These are phyloP conservation scores for Spea bombifrons DNA, from an alignment of 2,113 vertebrate genomes.

Conservation along the genomic window DNA sequence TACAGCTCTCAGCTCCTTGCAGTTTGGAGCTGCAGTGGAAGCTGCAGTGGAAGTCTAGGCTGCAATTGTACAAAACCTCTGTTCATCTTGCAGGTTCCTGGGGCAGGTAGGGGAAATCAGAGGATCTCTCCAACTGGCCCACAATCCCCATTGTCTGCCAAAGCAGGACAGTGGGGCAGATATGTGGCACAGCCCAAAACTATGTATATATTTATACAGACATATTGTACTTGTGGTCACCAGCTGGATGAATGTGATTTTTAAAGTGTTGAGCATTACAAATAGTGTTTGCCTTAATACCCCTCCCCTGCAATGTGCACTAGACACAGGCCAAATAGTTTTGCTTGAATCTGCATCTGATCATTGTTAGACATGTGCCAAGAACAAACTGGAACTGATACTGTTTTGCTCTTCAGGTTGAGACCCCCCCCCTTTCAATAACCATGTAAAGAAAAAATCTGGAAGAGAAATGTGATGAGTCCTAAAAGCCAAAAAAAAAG, in stretches of 20 bases:
- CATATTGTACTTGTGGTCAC: too few relatives aligned
- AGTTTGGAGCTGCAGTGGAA: too few relatives aligned
- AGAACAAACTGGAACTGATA: constrained; percentile 2
- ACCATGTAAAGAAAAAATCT: constrained; percentile 17
- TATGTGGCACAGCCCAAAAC: too few relatives aligned
- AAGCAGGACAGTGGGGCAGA: too few relatives aligned
- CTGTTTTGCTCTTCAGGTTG: constrained; percentile 7
- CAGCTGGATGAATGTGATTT: not conserved
- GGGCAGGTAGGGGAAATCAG: too few relatives aligned
- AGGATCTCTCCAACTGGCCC: too few relatives aligned
- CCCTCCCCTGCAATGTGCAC: not conserved
- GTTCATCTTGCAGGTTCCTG: too few relatives aligned
- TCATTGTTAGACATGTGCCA: not conserved
- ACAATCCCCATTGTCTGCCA: too few relatives aligned
- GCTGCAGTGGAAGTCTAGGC: too few relatives aligned
- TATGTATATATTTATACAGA: too few relatives aligned
- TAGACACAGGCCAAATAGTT: not conserved
- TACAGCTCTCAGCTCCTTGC: too few relatives aligned
- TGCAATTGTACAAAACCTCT: too few relatives aligned
- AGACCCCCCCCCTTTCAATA: not conserved
- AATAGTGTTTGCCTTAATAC: not conserved
- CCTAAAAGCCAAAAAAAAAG: constrained; percentile 7
- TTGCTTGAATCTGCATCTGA: not conserved
- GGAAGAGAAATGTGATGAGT: not conserved
- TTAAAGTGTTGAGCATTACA: not conserved